These are phyloP conservation scores for Bacillus rossius DNA, from an alignment of 1,140 invertebrate species.

Conservation along the genomic window DNA sequence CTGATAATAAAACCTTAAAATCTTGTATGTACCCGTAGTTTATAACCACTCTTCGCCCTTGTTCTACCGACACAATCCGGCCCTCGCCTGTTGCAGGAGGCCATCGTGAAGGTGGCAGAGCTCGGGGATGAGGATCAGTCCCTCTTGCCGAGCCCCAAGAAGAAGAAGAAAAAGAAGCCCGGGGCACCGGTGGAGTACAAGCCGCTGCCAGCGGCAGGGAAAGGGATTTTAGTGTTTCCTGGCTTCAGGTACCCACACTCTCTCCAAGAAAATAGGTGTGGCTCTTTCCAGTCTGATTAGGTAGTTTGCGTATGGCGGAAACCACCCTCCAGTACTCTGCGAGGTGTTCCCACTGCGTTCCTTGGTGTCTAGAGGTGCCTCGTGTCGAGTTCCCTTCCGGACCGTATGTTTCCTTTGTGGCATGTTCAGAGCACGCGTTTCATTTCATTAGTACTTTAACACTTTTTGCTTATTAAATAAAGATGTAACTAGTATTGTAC, in stretches of 20 bases:
- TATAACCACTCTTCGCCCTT: background rate
- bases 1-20: no score
- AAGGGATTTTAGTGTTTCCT: slow-evolving; percentile 46
- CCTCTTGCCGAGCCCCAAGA: background rate
- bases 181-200: background rate
- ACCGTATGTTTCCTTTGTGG: no score
- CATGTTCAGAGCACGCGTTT: no score
- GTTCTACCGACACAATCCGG: background rate
- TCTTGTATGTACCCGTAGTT: background rate
- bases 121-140: slow-evolving; percentile 14
- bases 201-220: slow-evolving; percentile 35
- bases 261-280: no score
- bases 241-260: slow-evolving; percentile 39
- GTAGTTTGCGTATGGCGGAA: background rate
- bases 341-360: no score
- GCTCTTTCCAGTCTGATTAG: no score
- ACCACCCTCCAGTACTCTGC: background rate
- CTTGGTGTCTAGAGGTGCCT: no score
- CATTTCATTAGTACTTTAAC: no score
- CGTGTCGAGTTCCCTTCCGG: no score
- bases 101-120: slow-evolving; percentile 26
- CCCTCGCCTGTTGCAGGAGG: slow-evolving; percentile 20
- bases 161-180: slow-evolving; percentile 7
- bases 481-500: no score
- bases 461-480: no score